A percentile compares a stretch with the other conserved stretches of the same genome.
Conservation (phyloP, 2,888 invertebrate genomes). For the Hecatera dysodea region DNA sequence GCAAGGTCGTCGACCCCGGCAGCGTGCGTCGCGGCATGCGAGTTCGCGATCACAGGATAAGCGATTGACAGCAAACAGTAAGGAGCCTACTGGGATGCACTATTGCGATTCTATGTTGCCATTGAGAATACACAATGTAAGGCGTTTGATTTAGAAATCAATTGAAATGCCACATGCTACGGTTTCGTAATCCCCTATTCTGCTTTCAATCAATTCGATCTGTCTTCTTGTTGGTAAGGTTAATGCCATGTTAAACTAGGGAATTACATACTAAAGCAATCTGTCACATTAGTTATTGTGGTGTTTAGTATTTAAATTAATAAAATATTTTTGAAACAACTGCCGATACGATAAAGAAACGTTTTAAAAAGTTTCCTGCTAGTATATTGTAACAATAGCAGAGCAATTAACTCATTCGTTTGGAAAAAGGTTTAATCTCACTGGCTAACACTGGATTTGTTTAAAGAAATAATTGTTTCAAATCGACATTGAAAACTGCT, state of each 20-base stretch:
- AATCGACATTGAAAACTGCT: conserved; percentile 26
- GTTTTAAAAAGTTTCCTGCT: conserved; percentile 49
- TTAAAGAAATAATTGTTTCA: conserved; percentile 4
- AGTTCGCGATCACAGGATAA: conserved; percentile 83
- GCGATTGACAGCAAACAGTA: conserved; percentile 74
- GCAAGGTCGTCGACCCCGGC: conserved; percentile 83
- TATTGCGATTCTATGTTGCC: conserved; percentile 65
- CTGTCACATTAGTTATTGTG: too few relatives aligned
- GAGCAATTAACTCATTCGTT: conserved; percentile 26
- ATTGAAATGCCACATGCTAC: conserved; percentile 57
- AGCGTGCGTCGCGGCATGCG: conserved; percentile 75
- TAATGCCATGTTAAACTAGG: conserved; percentile 16
- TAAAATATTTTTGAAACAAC: conserved; percentile 46
- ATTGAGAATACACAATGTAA: conserved; percentile 62
- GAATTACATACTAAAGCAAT: conserved; percentile 15
- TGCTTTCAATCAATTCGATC: conserved; percentile 54
- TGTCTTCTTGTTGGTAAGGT: conserved; percentile 22
- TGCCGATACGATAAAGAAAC: conserved; percentile 45
- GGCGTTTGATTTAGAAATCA: conserved; percentile 58
- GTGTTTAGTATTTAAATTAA: too few relatives aligned
- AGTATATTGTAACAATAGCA: conserved; percentile 45
- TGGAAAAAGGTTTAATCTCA: conserved; percentile 35
- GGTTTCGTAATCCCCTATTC: conserved; percentile 35
- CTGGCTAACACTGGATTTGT: conserved; percentile 12
- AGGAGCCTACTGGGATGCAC: conserved; percentile 68